A percentile compares a stretch with the other conserved stretches of the same genome.
phyloP scores from a whole-genome alignment of 2,888 invertebrate genomes.

The Catocala fraxini region DNA sequence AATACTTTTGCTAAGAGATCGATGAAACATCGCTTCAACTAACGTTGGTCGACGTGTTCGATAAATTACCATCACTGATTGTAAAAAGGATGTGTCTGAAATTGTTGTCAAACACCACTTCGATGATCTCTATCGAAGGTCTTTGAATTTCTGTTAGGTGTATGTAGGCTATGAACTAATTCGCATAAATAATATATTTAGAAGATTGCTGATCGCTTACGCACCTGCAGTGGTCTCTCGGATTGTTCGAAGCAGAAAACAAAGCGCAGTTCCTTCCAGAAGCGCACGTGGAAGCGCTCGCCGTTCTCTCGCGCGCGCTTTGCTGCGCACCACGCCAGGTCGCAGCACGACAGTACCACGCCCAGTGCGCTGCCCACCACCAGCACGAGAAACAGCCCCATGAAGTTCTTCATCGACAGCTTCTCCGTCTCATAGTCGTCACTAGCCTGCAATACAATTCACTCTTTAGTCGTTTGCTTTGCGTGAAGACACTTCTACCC shows the following conservation, averaged over 20 bases:
- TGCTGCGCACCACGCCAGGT: conserved; percentile 78
- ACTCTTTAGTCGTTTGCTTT: too few relatives aligned
- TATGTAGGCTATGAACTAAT: too few relatives aligned
- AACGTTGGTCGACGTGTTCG: too few relatives aligned
- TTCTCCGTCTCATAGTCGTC: conserved; percentile 70
- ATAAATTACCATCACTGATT: too few relatives aligned
- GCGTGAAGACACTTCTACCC: too few relatives aligned
- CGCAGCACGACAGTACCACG: conserved; percentile 89
- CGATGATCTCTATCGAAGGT: too few relatives aligned
- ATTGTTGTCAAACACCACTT: too few relatives aligned
- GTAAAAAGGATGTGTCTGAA: too few relatives aligned
- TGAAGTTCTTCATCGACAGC: conserved; percentile 91
- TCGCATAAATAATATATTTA: too few relatives aligned
- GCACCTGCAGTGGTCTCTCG: conserved; percentile 72
- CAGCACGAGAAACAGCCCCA: conserved; percentile 93
- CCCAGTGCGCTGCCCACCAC: conserved; percentile 90
- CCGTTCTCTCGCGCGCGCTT: conserved; percentile 56
- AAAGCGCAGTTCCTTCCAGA: conserved; percentile 75
- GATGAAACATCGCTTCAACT: too few relatives aligned
- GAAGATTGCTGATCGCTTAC: background rate
- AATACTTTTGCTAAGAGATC: too few relatives aligned
- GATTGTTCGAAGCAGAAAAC: conserved; percentile 77
- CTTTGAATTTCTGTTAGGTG: too few relatives aligned
- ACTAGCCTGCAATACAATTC: conserved; percentile 54
- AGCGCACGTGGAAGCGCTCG: conserved; percentile 59